Percentiles rank a stretch among this genome's conserved stretches.
phyloP scores from a whole-genome alignment of 2,113 vertebrate genomes.

The Glareola pratincola region DNA sequence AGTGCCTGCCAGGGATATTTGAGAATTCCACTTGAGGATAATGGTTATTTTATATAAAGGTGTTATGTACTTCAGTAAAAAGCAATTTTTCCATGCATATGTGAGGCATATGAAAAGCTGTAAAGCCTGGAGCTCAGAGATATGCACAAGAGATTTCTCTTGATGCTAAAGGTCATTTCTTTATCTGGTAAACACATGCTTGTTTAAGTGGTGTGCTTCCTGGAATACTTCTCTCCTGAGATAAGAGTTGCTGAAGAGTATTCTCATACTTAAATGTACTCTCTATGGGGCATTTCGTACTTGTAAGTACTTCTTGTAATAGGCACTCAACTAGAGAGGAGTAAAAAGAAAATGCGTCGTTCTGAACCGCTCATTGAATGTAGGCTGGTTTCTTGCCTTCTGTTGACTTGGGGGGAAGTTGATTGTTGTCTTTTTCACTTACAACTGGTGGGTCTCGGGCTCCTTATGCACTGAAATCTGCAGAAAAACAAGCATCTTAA shows the following conservation, averaged over 20 bases:
- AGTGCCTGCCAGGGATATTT: background rate
- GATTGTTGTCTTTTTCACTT: background rate
- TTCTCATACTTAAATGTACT: background rate
- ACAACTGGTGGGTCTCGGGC: background rate
- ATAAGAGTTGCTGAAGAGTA: background rate
- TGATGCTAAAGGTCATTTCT: background rate
- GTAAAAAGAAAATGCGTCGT: background rate
- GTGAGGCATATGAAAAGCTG: background rate
- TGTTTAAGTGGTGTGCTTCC: background rate
- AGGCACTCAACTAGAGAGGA: background rate
- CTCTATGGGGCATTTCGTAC: background rate
- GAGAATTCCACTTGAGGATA: background rate
- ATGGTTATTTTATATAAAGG: background rate
- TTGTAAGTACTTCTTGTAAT: background rate
- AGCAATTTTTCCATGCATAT: background rate
- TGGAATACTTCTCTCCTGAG: background rate
- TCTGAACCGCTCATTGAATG: background rate
- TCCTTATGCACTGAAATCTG: background rate
- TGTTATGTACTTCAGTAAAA: background rate
- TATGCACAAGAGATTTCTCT: background rate
- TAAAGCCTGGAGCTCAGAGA: background rate
- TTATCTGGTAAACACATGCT: background rate
- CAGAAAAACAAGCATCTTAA: background rate
- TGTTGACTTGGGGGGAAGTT: background rate
- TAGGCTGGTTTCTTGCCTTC: background rate